A percentile compares a stretch with the other conserved stretches of the same genome.
Evolutionary conservation across 92 coral and sea anemone species (phyloP).

Genomic region (Phenganax subtilis): DNA sequence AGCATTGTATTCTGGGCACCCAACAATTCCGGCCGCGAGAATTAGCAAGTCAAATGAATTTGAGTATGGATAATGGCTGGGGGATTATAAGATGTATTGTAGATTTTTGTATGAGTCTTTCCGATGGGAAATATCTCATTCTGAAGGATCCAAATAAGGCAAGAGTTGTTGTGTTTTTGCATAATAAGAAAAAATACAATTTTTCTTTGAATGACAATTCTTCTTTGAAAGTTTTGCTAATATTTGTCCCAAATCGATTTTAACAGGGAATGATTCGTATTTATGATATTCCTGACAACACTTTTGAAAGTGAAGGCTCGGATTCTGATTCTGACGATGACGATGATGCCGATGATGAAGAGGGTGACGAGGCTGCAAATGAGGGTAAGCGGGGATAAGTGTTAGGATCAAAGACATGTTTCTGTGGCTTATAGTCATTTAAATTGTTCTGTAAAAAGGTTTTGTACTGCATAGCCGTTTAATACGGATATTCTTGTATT

Average conservation of each 20-base stretch:
- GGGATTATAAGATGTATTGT: slow-evolving; percentile 90
- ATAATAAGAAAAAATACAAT: no score
- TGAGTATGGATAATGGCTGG: slow-evolving; percentile 97
- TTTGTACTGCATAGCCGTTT: no score
- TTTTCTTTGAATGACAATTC: no score
- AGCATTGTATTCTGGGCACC: slow-evolving; percentile 92
- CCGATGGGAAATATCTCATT: slow-evolving; percentile 89
- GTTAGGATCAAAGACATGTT: background rate
- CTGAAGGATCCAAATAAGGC: slow-evolving; percentile 96
- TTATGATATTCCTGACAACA: slow-evolving; percentile 92
- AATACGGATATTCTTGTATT: no score
- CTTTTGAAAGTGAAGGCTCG: slow-evolving; percentile 87
- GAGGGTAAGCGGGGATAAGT: slow-evolving; percentile 22
- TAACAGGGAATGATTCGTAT: slow-evolving; percentile 79
- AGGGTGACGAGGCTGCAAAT: slow-evolving; percentile 33
- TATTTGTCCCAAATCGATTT: background rate
- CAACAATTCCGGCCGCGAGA: slow-evolving; percentile 96
- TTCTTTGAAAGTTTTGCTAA: no score
- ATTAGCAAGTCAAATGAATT: slow-evolving; percentile 89
- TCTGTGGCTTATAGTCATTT: background rate
- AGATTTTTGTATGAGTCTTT: slow-evolving; percentile 83
- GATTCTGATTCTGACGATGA: slow-evolving; percentile 84
- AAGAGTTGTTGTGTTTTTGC: background rate
- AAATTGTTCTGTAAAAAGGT: no score
- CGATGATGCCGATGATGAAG: slow-evolving; percentile 53